Evolutionary conservation across 2,888 invertebrate genomes (phyloP), one percentile per base, ranked within the genome.

Genomic region (Epinotia ramella): DNA sequence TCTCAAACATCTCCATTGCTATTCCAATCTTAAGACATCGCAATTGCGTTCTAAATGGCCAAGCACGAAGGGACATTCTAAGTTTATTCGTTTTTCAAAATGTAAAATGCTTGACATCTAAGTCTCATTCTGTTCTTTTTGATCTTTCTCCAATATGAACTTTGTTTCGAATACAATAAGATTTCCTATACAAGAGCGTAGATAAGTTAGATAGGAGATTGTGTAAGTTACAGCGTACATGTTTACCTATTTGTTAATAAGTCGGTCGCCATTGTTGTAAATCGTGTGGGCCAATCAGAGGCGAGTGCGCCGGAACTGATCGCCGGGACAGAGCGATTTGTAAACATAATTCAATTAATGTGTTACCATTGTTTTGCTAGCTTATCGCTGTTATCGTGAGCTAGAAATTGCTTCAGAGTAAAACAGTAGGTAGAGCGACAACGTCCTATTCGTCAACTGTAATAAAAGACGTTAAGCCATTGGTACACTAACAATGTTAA

Each of bases 291-390:
- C 93, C 93, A 93, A 93, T 91, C 82, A 82, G 78, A 62, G 75
- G 77, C 78, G 71, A 53, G 73, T 69, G 73, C 66, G 74, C 80
- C 79, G 82, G 68, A 76, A 76, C 80, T 79, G 83, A 82, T 79
- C 75, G 78, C 79, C 77, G 82, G 82, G 83, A 82, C 84, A 81
- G 78, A 76, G 60, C 73, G 79, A 79, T 78, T 84, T 87, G 88
- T 91, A 91, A 91, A 92, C 90, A 91, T 92, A 92, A 92, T 93
- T 91, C 89, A 93, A 93, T 93, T 92, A 93, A 90, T 85, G 86
- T 83, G 84, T 83, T 83, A 33, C 62, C 56, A 76, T 76, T 76
- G 76, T 77, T 77, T 73, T 44, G 74, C 69, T 72, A 44, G 16
- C 80, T 89, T 90, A 91, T 91, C 89, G 82, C 71, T 79, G 79